A percentile compares a stretch with the other conserved stretches of the same genome.
Evolutionary conservation across 2,888 invertebrate species (phyloP).

Genomic region (Poecilus cupreus): DNA sequence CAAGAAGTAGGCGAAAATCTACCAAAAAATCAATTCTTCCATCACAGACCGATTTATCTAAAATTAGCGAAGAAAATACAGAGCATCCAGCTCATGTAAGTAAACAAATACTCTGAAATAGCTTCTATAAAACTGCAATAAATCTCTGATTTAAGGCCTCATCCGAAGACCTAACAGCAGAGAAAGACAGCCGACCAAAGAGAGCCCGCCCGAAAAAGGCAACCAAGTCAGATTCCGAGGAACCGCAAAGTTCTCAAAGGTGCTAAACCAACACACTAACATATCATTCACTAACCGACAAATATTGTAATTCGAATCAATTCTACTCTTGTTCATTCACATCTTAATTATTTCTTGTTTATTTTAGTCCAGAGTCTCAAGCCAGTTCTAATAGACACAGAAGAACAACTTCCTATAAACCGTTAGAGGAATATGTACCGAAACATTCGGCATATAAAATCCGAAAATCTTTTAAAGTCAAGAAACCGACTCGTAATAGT

Average conservation of each 20-base stretch:
- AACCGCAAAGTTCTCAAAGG: conserved; percentile 20
- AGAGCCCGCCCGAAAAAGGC: background rate
- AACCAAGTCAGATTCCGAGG: background rate
- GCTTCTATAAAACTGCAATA: background rate
- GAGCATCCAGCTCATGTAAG: background rate
- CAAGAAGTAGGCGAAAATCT: conserved; percentile 18
- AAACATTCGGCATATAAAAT: conserved; percentile 8
- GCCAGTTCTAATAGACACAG: background rate
- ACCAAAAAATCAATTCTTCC: conserved; percentile 13
- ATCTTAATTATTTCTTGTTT: background rate
- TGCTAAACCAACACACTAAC: conserved; percentile 22
- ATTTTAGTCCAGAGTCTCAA: background rate
- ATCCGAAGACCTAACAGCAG: background rate
- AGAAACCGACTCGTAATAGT: conserved; percentile 13
- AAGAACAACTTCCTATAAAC: conserved; percentile 3
- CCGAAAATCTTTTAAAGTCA: conserved; percentile 34
- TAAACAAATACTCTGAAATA: background rate
- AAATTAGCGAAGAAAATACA: conserved; percentile 45
- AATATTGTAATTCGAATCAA: background rate
- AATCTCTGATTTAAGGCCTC: background rate
- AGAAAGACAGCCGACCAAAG: background rate
- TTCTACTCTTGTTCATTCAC: background rate
- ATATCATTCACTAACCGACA: background rate
- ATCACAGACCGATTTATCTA: conserved; percentile 30
- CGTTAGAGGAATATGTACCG: background rate